phyloP scores from a whole-genome alignment of 2,797 vertebrate genomes.

The Hoplostethus atlanticus region DNA sequence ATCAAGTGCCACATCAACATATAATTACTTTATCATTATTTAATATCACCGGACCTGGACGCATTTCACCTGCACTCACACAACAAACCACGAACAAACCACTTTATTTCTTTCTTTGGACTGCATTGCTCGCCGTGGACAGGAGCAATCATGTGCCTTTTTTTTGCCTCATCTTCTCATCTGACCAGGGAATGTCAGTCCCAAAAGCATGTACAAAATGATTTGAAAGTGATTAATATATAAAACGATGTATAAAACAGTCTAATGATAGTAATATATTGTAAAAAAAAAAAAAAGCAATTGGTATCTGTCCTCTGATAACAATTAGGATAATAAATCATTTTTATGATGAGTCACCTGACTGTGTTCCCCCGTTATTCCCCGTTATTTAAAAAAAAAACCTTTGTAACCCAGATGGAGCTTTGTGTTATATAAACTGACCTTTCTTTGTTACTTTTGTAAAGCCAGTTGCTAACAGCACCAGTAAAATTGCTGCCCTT shows the following conservation, averaged over 20 bases:
- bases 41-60: conserved; percentile 52
- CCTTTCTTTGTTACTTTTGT: conserved; percentile 21
- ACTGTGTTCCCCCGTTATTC: conserved; percentile 20
- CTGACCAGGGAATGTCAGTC: conserved; percentile 83
- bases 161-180: conserved; percentile 79
- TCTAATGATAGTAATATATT: conserved; percentile 84
- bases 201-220: conserved; percentile 90
- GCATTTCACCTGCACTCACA: conserved; percentile 57
- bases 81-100: conserved; percentile 50
- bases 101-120: conserved; percentile 82
- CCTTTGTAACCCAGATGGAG: background rate
- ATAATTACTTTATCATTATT: conserved; percentile 59
- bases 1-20: conserved; percentile 65
- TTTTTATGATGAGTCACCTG: conserved; percentile 67
- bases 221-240: conserved; percentile 83
- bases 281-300: conserved; percentile 68
- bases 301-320: conserved; percentile 72
- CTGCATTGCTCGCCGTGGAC: conserved; percentile 82
- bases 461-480: conserved; percentile 35
- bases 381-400: background rate
- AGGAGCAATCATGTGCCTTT: conserved; percentile 94
- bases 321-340: conserved; percentile 82
- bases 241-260: conserved; percentile 83
- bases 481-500: conserved; percentile 45
- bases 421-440: conserved; percentile 17